phyloP scores from a whole-genome alignment of 2,113 vertebrate genomes.

The Phocoena sinus region DNA sequence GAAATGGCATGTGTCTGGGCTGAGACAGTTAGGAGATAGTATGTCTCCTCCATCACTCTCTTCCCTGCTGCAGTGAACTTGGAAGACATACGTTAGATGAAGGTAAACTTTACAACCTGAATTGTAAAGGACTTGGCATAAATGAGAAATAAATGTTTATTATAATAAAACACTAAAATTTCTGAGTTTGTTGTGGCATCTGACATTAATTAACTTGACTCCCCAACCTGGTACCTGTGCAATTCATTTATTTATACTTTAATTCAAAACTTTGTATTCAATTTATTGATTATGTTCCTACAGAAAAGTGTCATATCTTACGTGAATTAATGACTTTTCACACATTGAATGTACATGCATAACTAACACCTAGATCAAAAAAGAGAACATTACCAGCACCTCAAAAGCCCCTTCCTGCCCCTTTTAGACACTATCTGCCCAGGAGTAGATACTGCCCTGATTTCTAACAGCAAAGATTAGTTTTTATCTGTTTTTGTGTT shows the following conservation, averaged over 20 bases:
- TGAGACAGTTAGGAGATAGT: neutral
- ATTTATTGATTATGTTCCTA: neutral
- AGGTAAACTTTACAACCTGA: neutral
- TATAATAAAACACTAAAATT: neutral
- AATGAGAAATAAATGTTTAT: neutral
- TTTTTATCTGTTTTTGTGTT: neutral
- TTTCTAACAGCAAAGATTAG: neutral
- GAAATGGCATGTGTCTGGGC: neutral
- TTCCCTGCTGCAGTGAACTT: neutral
- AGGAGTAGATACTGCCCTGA: neutral
- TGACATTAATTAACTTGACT: neutral
- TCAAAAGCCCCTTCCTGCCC: neutral
- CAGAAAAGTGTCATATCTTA: neutral
- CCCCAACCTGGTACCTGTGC: neutral
- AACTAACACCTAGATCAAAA: neutral
- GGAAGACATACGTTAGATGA: neutral
- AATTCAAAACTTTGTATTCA: neutral
- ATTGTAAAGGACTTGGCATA: neutral
- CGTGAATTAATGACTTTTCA: neutral
- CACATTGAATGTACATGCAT: neutral
- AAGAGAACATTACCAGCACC: neutral
- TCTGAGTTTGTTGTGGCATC: neutral
- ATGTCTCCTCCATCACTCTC: neutral
- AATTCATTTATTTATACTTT: neutral
- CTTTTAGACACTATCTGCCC: neutral